phyloP scores from a whole-genome alignment of 2,888 invertebrate genomes.

The Maniola hyperantus region DNA sequence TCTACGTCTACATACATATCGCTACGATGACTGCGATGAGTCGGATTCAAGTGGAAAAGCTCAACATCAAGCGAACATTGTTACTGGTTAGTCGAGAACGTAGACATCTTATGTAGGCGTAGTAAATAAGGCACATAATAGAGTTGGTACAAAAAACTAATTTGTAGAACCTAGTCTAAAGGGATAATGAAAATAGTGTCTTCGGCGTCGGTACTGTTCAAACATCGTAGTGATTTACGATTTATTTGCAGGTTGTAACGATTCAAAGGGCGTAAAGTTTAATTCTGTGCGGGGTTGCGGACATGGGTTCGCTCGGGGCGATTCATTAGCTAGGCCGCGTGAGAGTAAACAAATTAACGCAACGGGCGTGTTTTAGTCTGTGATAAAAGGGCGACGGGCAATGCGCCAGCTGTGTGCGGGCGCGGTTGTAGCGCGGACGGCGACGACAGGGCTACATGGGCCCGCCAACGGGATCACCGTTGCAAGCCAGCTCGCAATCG shows the following conservation, averaged over 20 bases:
- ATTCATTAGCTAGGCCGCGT: slow-evolving; percentile 80
- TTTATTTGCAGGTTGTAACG: slow-evolving; percentile 71
- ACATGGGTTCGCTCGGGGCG: slow-evolving; percentile 75
- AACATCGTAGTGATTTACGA: slow-evolving; percentile 64
- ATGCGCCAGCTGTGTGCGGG: slow-evolving; percentile 73
- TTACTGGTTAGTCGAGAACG: not conserved
- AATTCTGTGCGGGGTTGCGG: slow-evolving; percentile 63
- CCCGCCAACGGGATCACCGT: slow-evolving; percentile 34
- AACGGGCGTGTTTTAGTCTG: slow-evolving; percentile 76
- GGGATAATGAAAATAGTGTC: slow-evolving; percentile 24
- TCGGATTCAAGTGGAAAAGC: not conserved
- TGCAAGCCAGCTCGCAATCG: slow-evolving; percentile 39
- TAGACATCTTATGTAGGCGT: not conserved
- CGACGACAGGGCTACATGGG: slow-evolving; percentile 43
- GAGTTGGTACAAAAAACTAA: not conserved
- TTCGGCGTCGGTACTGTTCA: slow-evolving; percentile 23
- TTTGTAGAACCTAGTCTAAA: slow-evolving; percentile 2
- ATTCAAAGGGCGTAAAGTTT: slow-evolving; percentile 75
- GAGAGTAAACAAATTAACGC: slow-evolving; percentile 81
- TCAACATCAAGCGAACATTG: not conserved
- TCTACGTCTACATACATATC: slow-evolving; percentile 1
- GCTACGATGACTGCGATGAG: slow-evolving; percentile 2
- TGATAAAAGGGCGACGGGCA: slow-evolving; percentile 77
- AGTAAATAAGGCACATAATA: not conserved
- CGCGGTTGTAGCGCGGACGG: slow-evolving; percentile 66